Evolutionary conservation across 2,888 invertebrate genomes (phyloP).

Genomic region (Athalia cordata): DNA sequence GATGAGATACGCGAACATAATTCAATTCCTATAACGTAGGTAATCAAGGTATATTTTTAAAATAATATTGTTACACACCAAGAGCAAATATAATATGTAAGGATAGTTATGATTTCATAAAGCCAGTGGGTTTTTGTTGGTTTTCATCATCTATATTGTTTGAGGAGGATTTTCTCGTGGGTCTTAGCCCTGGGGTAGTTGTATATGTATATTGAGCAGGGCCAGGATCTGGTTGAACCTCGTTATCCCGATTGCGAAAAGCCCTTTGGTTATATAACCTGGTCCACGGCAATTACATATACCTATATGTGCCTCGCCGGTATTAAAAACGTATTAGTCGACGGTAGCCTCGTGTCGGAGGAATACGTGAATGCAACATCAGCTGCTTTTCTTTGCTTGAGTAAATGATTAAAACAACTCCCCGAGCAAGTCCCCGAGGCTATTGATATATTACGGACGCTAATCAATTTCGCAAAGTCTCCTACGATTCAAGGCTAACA

Average conservation of each 20-base stretch:
- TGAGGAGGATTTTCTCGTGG: constrained; percentile 37
- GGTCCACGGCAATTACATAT: constrained; percentile 3
- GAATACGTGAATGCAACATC: not conserved
- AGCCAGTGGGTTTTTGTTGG: constrained; percentile 29
- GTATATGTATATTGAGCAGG: constrained; percentile 2
- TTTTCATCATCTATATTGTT: constrained; percentile 39
- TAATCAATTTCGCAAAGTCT: constrained; percentile 12
- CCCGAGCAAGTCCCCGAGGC: constrained; percentile 15
- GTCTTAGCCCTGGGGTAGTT: constrained; percentile 25
- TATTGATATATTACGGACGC: constrained; percentile 13
- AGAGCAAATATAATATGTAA: too few species aligned
- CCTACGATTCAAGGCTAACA: not conserved
- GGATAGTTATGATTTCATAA: not conserved
- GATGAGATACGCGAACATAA: too few species aligned
- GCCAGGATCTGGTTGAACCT: constrained; percentile 33
- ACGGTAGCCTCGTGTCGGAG: constrained; percentile 5
- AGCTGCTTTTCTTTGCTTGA: constrained; percentile 27
- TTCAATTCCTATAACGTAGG: too few species aligned
- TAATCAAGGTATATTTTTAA: too few species aligned
- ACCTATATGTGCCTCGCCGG: constrained; percentile 8
- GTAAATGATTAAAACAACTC: constrained; percentile 30
- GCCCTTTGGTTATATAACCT: constrained; percentile 41
- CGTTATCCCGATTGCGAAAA: constrained; percentile 44
- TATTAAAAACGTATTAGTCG: constrained; percentile 43
- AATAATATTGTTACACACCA: too few species aligned